Conservation (phyloP, 2,113 vertebrate species). For the Aegypius monachus region DNA sequence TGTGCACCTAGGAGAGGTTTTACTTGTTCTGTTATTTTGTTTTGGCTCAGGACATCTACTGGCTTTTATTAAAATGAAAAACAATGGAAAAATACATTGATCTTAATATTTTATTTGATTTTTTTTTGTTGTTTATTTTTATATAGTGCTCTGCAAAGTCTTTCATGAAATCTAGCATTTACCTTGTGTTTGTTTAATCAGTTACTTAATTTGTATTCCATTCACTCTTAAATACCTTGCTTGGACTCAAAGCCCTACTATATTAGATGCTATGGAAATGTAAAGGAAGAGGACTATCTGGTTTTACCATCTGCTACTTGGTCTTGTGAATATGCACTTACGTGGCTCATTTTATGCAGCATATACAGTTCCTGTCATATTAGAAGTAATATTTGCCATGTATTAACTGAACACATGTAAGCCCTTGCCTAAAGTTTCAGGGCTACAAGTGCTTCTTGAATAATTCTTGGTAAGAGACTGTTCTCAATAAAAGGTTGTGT, state of each 20-base stretch:
- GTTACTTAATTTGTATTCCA: background rate
- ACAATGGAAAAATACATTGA: background rate
- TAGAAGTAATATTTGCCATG: background rate
- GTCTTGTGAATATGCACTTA: background rate
- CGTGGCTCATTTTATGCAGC: background rate
- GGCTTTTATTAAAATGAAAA: background rate
- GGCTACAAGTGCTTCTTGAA: background rate
- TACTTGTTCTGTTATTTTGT: background rate
- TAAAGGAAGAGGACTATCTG: background rate
- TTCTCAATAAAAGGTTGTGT: background rate
- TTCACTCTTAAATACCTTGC: background rate
- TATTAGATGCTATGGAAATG: background rate
- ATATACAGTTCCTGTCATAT: background rate
- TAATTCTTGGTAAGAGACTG: background rate
- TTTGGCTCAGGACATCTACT: background rate
- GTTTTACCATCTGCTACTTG: background rate
- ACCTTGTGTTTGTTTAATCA: background rate
- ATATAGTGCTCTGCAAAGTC: background rate
- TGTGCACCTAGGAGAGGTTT: background rate
- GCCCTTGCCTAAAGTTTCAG: background rate
- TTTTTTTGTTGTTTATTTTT: background rate
- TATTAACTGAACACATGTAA: background rate
- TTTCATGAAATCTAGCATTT: background rate
- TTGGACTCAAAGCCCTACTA: background rate
- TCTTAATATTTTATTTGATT: background rate